Evolutionary conservation across 2,797 vertebrate species (phyloP), one percentile per base, ranked within the genome.

Genomic region (Trachops cirrhosus): DNA sequence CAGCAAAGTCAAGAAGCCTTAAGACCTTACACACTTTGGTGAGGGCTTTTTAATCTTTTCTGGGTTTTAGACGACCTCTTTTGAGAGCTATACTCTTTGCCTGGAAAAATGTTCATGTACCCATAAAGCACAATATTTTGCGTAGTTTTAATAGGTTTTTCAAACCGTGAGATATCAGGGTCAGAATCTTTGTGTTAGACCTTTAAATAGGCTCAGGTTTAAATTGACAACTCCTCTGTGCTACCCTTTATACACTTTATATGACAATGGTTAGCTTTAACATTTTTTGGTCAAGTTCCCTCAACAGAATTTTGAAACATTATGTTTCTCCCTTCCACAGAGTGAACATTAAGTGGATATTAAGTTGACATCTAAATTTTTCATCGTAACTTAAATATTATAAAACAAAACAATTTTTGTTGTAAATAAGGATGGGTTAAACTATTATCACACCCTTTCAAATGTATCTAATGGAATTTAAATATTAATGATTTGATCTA

Each of bases 291-390:
- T 86, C 24, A n/a, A 95, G 62, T 64, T 22, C 26, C 29, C 16
- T 71, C n/a, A 89, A 75, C 77, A 91, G 39, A 91, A 74, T 52
- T 85, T 94, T 90, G 18, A 89, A 91, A 91, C 64, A 74, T 41
- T 83, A 62, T 70, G 46, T 77, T 83, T 93, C 34, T 44, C 11
- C 70, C 29, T 80, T 82, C 82, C 3, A 67, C 2, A 82, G 6
- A 74, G 29, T 44, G n/a, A 67, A 77, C 41, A 78, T 34, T 92
- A 94, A 90, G 21, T 82, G 11, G 21, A 86, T 44, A 80, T 57
- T 71, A 89, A 70, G 21, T 52, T 85, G 86, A 80, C 22, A 85
- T 37, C 26, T 78, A 75, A 3, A 75, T 79, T 73, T 75, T 86
- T 89, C 39, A 71, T 68, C 9, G 14, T 57, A 48, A 77, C 41